phyloP scores from a whole-genome alignment of 2,113 vertebrate species.

The Stercorarius parasiticus region DNA sequence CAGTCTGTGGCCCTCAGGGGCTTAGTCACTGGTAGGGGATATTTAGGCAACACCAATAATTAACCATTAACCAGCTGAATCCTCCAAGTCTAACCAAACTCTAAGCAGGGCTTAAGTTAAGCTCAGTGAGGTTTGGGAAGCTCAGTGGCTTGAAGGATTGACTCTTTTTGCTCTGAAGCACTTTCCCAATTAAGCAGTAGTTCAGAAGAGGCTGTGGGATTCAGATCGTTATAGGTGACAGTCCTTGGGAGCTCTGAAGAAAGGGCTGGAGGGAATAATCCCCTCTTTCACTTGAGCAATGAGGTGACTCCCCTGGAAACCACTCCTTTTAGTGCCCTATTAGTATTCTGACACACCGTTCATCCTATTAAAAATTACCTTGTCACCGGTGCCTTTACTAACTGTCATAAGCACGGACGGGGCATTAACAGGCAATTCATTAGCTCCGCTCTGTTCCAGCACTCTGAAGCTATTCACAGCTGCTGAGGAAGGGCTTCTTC shows the following conservation, averaged over 20 bases:
- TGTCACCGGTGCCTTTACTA: constrained; percentile 24
- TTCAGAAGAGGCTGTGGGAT: background rate
- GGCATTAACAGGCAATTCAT: constrained; percentile 51
- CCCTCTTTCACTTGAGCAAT: constrained; percentile 4
- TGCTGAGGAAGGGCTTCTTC: background rate
- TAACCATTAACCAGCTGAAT: background rate
- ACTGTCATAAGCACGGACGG: constrained; percentile 39
- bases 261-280: constrained; percentile 18
- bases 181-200: constrained; percentile 12
- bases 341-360: constrained; percentile 58
- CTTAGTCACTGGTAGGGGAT: background rate
- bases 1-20: background rate
- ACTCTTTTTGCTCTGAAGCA: background rate
- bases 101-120: background rate
- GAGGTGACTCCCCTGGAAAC: constrained; percentile 19
- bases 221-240: constrained; percentile 33
- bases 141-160: background rate
- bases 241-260: background rate
- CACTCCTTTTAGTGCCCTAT: constrained; percentile 54
- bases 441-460: background rate
- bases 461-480: background rate
- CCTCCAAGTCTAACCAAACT: background rate
- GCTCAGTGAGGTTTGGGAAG: background rate
- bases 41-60: background rate
- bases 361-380: constrained; percentile 54